These are phyloP conservation scores for Mixornis gularis DNA, from an alignment of 2,113 vertebrate species.

Conservation along the genomic window DNA sequence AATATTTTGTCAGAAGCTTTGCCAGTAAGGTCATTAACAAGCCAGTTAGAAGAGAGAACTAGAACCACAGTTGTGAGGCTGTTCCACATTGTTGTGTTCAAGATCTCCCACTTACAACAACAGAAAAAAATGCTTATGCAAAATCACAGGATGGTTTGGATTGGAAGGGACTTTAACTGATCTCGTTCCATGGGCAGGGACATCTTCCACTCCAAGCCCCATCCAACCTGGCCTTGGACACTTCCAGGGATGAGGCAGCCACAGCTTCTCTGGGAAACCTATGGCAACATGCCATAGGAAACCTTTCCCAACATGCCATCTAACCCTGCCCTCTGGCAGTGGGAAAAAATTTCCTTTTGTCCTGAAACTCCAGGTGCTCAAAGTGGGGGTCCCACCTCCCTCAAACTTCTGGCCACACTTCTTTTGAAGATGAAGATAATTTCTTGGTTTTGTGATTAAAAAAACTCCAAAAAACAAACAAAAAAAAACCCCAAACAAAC, in stretches of 20 bases:
- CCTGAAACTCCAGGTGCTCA: neutral
- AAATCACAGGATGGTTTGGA: neutral
- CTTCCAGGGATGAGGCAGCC: neutral
- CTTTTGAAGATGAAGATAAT: neutral
- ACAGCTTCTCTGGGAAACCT: neutral
- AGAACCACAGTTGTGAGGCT: neutral
- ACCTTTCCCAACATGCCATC: neutral
- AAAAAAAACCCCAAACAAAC: no score
- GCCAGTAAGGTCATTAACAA: neutral
- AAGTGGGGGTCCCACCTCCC: neutral
- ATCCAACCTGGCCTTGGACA: neutral
- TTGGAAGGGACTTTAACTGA: neutral
- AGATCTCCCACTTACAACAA: neutral
- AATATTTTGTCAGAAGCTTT: neutral
- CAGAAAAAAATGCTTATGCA: rapidly evolving
- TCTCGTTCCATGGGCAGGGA: neutral
- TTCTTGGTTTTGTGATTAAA: neutral
- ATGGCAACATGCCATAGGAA: neutral
- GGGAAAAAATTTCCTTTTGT: neutral
- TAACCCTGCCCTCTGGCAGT: neutral
- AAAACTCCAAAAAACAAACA: neutral
- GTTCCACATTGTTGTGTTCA: neutral
- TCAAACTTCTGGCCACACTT: rapidly evolving
- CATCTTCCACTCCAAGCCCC: neutral
- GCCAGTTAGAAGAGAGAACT: neutral